phyloP scores from a whole-genome alignment of 2,113 vertebrate genomes.

The Microcebus tavaratra region DNA sequence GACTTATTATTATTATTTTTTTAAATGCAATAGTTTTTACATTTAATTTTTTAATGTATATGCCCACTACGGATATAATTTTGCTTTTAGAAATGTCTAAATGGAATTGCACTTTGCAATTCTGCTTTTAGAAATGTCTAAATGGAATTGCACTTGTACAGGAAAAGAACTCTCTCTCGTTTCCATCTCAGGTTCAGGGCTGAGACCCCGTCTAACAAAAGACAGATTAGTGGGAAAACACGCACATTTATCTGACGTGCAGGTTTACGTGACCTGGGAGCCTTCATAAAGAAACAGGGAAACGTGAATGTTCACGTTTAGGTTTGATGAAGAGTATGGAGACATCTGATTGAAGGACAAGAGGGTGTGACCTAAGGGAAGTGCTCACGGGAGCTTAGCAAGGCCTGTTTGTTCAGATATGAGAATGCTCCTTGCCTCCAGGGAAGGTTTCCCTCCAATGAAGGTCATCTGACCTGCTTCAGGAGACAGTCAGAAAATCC shows the following conservation, averaged over 20 bases:
- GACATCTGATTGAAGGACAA: not conserved
- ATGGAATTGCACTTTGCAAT: accelerated
- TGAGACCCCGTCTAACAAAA: not conserved
- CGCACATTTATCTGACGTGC: too few relatives aligned
- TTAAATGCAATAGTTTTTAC: not conserved
- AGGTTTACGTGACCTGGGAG: too few relatives aligned
- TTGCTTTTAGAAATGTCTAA: not conserved
- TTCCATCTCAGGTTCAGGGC: not conserved
- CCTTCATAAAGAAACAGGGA: too few relatives aligned
- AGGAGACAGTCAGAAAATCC: not conserved
- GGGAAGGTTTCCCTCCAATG: accelerated
- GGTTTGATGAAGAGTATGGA: not conserved
- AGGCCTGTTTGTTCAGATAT: not conserved
- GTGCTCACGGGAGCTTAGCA: too few relatives aligned
- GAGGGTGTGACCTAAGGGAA: not conserved
- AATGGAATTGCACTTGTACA: not conserved
- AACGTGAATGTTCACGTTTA: not conserved
- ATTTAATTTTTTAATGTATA: accelerated
- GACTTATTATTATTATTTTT: not conserved
- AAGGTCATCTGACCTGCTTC: too few relatives aligned
- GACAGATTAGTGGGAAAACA: not conserved
- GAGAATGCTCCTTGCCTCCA: too few relatives aligned
- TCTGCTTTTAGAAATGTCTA: not conserved
- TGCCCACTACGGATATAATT: accelerated
- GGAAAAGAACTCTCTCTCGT: not conserved